Evolutionary conservation across 2,113 vertebrate genomes (phyloP), one percentile per base, ranked within the genome.

Genomic region (Rhadina sibilatrix): DNA sequence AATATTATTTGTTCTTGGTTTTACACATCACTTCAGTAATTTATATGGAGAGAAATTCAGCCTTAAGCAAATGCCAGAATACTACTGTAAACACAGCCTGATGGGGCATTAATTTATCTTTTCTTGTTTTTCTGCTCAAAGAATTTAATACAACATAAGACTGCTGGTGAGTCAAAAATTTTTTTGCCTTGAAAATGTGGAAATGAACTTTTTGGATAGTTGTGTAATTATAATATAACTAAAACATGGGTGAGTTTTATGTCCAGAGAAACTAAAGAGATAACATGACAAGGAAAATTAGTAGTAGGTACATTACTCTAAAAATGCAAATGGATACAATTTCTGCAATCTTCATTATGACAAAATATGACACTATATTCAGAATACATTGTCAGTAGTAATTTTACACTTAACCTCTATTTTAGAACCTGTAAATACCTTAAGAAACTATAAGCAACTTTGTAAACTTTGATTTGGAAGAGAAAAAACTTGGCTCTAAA

Each of bases 1-100:
- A 97, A 95, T 95, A 95, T 96, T 97, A 96, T 97, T 98, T 98
- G 97, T 97, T 98, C 94, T 88, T 93, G 49, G 86, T 92, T 97
- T 97, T 96, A 91, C 21, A 96, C 94, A 90, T 66, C 88, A 95
- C 83, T 96, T 96, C 18, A 89, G 88, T 74, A 28, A 87, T 96
- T 97, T 96, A 96, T 94, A 83, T 4, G 79, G 88, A 89, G 64
- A 40, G 79, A 89, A 97, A 96, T 69, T 30, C 87, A 94, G 87
- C 94, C 96, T 97, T 96, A 93, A 97, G 97, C 94, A 96, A 93
- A 92, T 86, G 88, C 96, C 94, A 96, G 89, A 91, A 95, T 94
- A 90, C 79, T 81, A 71, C 7, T 89, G 77, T 86, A 95, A 94
- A 93, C 69, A 82, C 72, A 88, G 94, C 63, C 65, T 96, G 90